Base-by-base conservation (phyloP, 2,113 vertebrate species). In the Centropus unirufus region DNA sequence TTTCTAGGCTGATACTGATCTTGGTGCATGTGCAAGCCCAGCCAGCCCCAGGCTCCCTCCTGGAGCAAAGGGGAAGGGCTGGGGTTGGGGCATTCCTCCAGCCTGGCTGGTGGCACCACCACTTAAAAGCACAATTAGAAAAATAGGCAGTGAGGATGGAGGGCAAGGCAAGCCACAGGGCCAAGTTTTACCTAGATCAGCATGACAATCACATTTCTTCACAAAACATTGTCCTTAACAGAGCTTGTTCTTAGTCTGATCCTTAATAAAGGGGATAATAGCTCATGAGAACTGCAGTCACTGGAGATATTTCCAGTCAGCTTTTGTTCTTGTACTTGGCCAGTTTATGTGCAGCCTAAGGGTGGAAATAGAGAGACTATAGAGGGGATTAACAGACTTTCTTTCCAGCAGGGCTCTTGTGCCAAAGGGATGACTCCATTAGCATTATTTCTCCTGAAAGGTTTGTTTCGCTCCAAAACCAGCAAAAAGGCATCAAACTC, bases 261-360 rank as follows among this genome's bases (percentile, higher is more conserved):
- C 91, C 94, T 93, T 95, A 93, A 96, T 96, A 89, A 92, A 91
- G 55, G 40, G 51, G 87, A 95, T 92, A 96, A 91, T 86, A 92
- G 66, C 49, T 94, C 67, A 61, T 59, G 92, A 97, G 90, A 93
- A 77, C 92, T 97, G 97, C 70, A 87, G 66, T 89, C 92, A 89
- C 8, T 47, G 63, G 82, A 73, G 83, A 91, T 94, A 90, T 77
- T 96, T 92, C 82, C 90, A 95, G 67, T 87, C 92, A 68, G 85
- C 87, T 93, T 85, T 96, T 97, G 87, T 94, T 97, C 92, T 80
- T 96, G 54, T 92, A 94, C 87, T 87, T 95, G 89, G 91, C 62
- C 46, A 40, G 90, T 93, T 91, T 94, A 70, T 87, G 76, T 55
- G 85, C 40, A 83, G 87, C 93, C 96, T 93, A 83, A 94, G 97